phyloP scores from a whole-genome alignment of 1,140 invertebrate species.

The Drosophila melanogaster region Release_6_plus_ISO1_MT NT_033777.3:18338501-18339000 shows the following conservation, averaged over 20 bases:
- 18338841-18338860: conserved; percentile 72
- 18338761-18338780: conserved; percentile 37
- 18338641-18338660: conserved; percentile 6
- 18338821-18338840: conserved; percentile 65
- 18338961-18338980: not conserved
- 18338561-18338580: conserved; percentile 59
- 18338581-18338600: conserved; percentile 63
- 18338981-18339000: too few relatives aligned
- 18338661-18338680: conserved; percentile 67
- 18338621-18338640: conserved; percentile 22
- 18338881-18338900: conserved; percentile 66
- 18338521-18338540: conserved; percentile 1
- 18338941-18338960: not conserved
- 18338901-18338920: conserved; percentile 11
- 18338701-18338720: conserved; percentile 4
- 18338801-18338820: conserved; percentile 67
- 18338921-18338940: conserved; percentile 11
- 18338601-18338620: conserved; percentile 64
- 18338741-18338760: conserved; percentile 10
- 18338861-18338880: conserved; percentile 53
- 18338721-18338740: conserved; percentile 31
- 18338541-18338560: conserved; percentile 57
- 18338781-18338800: conserved; percentile 62
- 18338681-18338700: conserved; percentile 64
- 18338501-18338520: conserved; percentile 43